Conservation (phyloP, 2,797 vertebrate genomes). For the Catharus ustulatus region DNA sequence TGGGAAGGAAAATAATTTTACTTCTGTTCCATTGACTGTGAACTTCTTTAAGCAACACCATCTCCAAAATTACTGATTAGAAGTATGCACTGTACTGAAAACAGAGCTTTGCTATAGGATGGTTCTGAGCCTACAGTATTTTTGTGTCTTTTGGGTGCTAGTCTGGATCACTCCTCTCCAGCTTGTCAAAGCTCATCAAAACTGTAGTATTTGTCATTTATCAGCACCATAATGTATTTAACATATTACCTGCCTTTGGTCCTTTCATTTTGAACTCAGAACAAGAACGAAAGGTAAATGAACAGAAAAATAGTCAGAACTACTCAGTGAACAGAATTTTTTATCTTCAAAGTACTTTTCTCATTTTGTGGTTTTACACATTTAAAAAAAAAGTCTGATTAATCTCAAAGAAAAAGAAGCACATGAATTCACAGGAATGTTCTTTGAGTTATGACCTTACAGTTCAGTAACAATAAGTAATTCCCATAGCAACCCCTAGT, state of each 20-base stretch:
- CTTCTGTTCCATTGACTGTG: background rate
- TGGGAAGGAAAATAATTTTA: background rate
- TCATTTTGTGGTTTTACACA: background rate
- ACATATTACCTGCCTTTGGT: background rate
- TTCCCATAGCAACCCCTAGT: conserved; percentile 41
- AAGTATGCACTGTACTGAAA: background rate
- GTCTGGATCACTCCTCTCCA: background rate
- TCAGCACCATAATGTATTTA: background rate
- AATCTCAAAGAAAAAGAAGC: background rate
- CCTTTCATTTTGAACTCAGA: background rate
- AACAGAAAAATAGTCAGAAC: background rate
- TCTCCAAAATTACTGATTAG: background rate
- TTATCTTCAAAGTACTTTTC: background rate
- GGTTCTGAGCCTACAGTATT: background rate
- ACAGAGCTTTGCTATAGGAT: background rate
- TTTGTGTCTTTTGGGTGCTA: background rate
- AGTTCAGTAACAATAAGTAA: conserved; percentile 39
- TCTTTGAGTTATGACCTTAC: conserved; percentile 38
- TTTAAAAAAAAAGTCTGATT: background rate
- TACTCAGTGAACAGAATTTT: background rate
- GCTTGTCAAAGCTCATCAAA: background rate
- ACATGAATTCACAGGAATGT: conserved; percentile 3
- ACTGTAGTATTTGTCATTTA: background rate
- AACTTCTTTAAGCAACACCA: background rate
- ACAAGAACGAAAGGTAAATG: background rate